Evolutionary conservation across 2,888 invertebrate genomes (phyloP), one percentile per base, ranked within the genome.

Genomic region (Trissolcus brochymenae): DNA sequence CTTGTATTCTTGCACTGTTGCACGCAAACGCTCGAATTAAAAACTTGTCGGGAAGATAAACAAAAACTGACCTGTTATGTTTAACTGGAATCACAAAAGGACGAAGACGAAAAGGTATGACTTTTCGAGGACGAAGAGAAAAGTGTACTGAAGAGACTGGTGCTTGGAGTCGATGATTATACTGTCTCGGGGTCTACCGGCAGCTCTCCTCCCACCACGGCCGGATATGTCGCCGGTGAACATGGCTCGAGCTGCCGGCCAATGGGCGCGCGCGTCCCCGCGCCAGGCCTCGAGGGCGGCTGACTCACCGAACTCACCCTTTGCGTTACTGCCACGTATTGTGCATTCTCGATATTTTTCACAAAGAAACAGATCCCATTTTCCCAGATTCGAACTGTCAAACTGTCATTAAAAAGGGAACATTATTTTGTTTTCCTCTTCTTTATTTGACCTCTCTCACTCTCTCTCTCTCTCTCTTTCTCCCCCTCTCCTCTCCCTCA

Each of bases 231-330:
- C 56, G 67, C 74, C 62, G 67, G 67, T 25, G 50, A 57, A 50
- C 71, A 64, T 57, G 54, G 72, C 56, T 59, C 65, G 53, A 46
- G 9, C 61, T 19, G 16, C 49, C 53, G 40, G 17, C 74, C 67
- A 75, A 68, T 74, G 14, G 46, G 46, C n/a, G 14, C 46, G 19
- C 60, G 60, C 49, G n/a, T 46, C 16, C 46, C 46, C 11, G 46
- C 46, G n/a, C 17, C 60, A 54, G 17, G 14, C 51, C 43, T 7
- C 60, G 29, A 74, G 74, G 74, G 74, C 62, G 74, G 67, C 74
- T 74, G 67, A 74, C 74, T 74, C 67, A 67, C 74, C 57, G 53
- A 67, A 74, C 74, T 67, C 74, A 74, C 74, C 74, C 74, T 67
- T 67, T 35, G 40, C 13, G 25, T 40, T 66, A 50, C 61, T 74